Percentiles rank a stretch among this genome's conserved stretches.
Conservation (phyloP, 1,140 invertebrate species). For the Zaprionus vittiger region DNA sequence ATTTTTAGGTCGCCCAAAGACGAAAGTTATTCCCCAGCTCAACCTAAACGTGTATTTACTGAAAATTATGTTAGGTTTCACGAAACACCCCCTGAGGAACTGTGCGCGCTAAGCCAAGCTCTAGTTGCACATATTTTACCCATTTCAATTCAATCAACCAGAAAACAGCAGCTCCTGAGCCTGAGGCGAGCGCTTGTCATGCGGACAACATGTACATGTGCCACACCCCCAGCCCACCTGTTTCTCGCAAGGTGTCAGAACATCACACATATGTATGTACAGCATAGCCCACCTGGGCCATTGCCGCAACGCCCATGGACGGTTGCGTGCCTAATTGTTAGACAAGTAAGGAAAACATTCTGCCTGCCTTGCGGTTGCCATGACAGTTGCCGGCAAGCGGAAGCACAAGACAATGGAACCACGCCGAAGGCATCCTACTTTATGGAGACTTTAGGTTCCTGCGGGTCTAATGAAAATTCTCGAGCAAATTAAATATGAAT, state of each 20-base stretch:
- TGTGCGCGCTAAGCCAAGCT: constrained; percentile 11
- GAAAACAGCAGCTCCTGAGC: constrained; percentile 55
- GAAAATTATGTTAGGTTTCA: not conserved
- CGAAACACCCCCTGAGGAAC: constrained; percentile 20
- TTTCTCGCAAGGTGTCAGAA: constrained; percentile 59
- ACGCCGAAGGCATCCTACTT: constrained; percentile 15
- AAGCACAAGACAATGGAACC: constrained; percentile 10
- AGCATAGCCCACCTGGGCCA: constrained; percentile 43
- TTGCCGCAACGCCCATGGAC: constrained; percentile 19
- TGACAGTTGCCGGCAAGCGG: constrained; percentile 29
- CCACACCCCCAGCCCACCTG: constrained; percentile 34
- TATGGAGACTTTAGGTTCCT: constrained; percentile 18
- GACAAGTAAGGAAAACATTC: constrained; percentile 50
- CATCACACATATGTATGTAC: constrained; percentile 34
- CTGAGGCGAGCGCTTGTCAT: constrained; percentile 51
- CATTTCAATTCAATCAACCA: constrained; percentile 73
- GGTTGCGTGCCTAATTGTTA: constrained; percentile 73
- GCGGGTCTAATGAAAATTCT: constrained; percentile 15
- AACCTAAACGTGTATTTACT: not conserved
- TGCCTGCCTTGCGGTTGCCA: constrained; percentile 36
- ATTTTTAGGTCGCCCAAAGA: constrained; percentile 2
- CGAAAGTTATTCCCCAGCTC: not conserved
- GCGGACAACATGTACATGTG: constrained; percentile 43
- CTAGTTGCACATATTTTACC: constrained; percentile 30
- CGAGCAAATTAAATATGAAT: constrained; percentile 19